phyloP scores from a whole-genome alignment of 2,888 invertebrate genomes.

The Eristalinus aeneus region DNA sequence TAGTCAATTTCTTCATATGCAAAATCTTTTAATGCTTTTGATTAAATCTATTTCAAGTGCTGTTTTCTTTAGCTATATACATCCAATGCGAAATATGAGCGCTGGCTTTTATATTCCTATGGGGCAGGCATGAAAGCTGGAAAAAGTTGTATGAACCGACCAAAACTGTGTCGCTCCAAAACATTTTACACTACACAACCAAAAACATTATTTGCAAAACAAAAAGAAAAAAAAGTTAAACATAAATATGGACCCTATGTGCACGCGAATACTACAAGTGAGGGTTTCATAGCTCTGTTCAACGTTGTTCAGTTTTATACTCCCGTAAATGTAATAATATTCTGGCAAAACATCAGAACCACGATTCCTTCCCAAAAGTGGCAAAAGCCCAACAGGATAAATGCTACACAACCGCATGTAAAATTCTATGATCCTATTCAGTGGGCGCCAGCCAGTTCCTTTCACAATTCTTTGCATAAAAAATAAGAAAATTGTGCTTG shows the following conservation, averaged over 20 bases:
- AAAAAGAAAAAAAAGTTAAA: background rate
- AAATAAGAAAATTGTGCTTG: background rate
- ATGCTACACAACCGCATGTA: conserved; percentile 8
- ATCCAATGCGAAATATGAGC: background rate
- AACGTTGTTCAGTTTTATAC: conserved; percentile 11
- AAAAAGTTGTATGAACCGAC: background rate
- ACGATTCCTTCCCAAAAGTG: background rate
- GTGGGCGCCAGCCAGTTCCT: conserved; percentile 2
- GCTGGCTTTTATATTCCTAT: background rate
- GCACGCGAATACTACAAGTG: background rate
- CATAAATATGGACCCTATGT: background rate
- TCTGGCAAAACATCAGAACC: conserved; percentile 1
- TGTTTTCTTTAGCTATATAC: background rate
- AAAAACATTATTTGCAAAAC: conserved; percentile 13
- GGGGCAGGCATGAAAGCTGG: background rate
- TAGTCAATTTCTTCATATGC: conserved; percentile 8
- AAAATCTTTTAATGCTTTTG: conserved; percentile 7
- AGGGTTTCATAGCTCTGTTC: background rate
- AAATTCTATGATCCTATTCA: background rate
- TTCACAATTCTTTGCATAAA: conserved; percentile 21
- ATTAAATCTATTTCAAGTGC: conserved; percentile 19
- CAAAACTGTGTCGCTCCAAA: conserved; percentile 22
- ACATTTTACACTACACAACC: conserved; percentile 21
- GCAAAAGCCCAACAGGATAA: conserved; percentile 12
- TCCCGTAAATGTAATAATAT: conserved; percentile 22